A percentile compares a stretch with the other conserved stretches of the same genome.
Conservation (phyloP, 30 jellyfish, hydroid and myxozoan genomes). For the Chironex yamaguchii region DNA sequence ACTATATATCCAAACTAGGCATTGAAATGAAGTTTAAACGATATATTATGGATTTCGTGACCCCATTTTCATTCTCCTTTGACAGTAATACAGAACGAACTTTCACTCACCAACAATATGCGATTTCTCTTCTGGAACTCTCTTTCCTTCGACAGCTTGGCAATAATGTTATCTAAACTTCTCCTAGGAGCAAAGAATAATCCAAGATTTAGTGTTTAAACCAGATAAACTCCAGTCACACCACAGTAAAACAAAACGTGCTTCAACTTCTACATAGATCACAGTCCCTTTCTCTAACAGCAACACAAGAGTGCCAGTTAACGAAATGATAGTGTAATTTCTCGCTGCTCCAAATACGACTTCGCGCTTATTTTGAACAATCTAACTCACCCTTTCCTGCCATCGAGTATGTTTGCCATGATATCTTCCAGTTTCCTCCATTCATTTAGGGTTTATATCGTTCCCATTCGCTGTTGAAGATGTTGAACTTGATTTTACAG, state of each 20-base stretch:
- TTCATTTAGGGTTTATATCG: not conserved
- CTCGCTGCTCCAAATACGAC: not conserved
- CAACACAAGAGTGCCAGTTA: not conserved
- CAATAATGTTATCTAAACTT: conserved; percentile 80
- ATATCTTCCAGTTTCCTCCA: conserved; percentile 8
- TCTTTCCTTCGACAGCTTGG: conserved; percentile 79
- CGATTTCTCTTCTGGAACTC: conserved; percentile 67
- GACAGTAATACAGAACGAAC: not conserved
- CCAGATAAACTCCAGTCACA: too few species aligned
- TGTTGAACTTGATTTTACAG: not conserved
- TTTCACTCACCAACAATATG: conserved; percentile 76
- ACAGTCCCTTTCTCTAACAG: too few species aligned
- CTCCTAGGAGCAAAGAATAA: conserved; percentile 29
- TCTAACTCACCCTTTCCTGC: conserved; percentile 77
- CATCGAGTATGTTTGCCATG: conserved; percentile 68
- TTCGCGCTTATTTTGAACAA: not conserved
- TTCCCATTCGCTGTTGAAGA: not conserved
- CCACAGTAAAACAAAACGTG: too few species aligned
- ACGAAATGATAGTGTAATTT: not conserved
- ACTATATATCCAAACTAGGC: too few species aligned
- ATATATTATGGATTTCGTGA: not conserved
- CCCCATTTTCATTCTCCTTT: not conserved
- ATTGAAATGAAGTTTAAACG: too few species aligned
- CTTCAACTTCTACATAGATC: too few species aligned
- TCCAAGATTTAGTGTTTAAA: too few species aligned